A percentile compares a stretch with the other conserved stretches of the same genome.
Conservation (phyloP, 2,888 invertebrate species). For the Brachyopa scutellaris region DNA sequence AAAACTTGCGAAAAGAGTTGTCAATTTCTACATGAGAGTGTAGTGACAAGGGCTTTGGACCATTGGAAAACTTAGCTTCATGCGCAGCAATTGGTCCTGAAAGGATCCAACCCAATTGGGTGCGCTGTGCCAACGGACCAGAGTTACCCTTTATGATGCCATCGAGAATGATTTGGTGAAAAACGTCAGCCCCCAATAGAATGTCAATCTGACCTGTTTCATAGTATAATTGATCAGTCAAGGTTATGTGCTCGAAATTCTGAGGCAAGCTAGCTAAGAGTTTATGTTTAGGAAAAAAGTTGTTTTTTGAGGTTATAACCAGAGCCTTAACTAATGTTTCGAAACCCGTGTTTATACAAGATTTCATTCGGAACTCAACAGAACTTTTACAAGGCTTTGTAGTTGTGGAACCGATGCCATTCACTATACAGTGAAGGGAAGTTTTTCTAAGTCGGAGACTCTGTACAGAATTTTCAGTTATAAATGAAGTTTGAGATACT, state of each 20-base stretch:
- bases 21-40: conserved; percentile 5
- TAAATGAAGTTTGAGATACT: neutral
- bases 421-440: neutral
- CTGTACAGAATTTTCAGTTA: neutral
- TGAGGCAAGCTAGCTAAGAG: neutral
- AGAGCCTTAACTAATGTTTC: neutral
- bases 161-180: conserved; percentile 17
- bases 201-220: neutral
- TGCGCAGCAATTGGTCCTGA: conserved; percentile 18
- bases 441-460: neutral
- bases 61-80: neutral
- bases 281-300: neutral
- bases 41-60: conserved; percentile 4
- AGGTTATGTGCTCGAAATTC: neutral
- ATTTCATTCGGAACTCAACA: neutral
- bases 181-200: neutral
- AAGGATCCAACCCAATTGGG: neutral
- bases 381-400: neutral
- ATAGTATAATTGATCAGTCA: neutral
- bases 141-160: conserved; percentile 3
- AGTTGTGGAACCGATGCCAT: neutral
- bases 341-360: neutral
- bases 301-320: conserved; percentile 17
- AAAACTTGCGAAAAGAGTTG: conserved; percentile 9
- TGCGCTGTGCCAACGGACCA: conserved; percentile 7